Base-by-base conservation (phyloP, 2,113 vertebrate genomes). In the Galeopterus variegatus region DNA sequence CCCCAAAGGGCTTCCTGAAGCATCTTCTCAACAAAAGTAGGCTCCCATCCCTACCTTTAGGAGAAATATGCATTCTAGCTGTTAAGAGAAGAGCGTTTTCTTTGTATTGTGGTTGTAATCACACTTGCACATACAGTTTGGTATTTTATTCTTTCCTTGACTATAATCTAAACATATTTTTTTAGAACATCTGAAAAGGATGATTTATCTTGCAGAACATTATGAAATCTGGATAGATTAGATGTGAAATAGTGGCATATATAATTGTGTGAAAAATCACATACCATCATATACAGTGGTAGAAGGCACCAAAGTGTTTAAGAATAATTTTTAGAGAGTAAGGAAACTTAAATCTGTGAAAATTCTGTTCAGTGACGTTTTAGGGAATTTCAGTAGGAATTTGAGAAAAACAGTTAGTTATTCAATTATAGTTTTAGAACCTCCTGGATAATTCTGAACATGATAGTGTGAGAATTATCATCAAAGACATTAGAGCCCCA, bases 301-400 rank as follows among this genome's bases (percentile, higher is more conserved):
- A 90, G 54, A 26, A 60, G 70, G 85, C 70, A 89, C 26, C 41
- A 81, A 87, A 88, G 13, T 80, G 33, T 54, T 95, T 60, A 93
- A 81, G 73, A 94, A 67, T 85, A 90, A 80, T 88, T 95, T 84
- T 91, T 87, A 95, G 64, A 54, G 62, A 36, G 45, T 91, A 96
- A 85, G 56, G 67, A 96, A 64, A 45, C 65, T 41, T 41, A 88
- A 76, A 76, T 97, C 70, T 56, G 3, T 90, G 83, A 93, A 94
- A 65, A 48, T 87, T 97, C 67, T 70, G 6, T 79, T 87, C 17
- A 80, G 8, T 94, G 90, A 92, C 33, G 92, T 97, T 67, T 62
- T 85, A 95, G 62, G 33, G 17, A 79, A 92, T 96, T 95, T 97
- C 94, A 79, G 62, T 88, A 24, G 93, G 65, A 73, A 95, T 91